Conservation (phyloP, 1,140 invertebrate genomes). For the Latrodectus geometricus region DNA sequence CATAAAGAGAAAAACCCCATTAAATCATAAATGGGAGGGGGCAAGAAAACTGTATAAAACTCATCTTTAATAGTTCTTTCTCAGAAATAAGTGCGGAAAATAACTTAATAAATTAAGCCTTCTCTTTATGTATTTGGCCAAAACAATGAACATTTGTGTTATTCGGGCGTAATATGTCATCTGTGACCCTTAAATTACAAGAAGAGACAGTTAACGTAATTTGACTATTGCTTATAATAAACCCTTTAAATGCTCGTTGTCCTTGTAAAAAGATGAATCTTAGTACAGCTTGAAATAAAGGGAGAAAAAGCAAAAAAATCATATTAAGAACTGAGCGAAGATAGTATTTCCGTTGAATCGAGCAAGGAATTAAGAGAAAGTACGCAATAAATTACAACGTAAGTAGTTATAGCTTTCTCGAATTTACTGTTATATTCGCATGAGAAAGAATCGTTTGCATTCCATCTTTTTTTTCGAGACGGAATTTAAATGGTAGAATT, state of each 20-base stretch:
- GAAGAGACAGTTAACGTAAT: constrained; percentile 11
- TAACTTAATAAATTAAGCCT: neutral
- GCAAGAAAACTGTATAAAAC: neutral
- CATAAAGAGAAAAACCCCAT: neutral
- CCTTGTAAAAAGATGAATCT: constrained; percentile 39
- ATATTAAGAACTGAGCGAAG: constrained; percentile 6
- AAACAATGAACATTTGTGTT: neutral
- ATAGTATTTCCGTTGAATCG: constrained; percentile 28
- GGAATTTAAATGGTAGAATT: constrained; percentile 37
- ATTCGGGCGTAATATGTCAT: constrained; percentile 9
- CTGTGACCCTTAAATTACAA: constrained; percentile 37
- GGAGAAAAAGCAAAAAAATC: neutral
- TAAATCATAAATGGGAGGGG: neutral
- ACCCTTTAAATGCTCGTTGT: constrained; percentile 30
- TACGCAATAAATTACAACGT: constrained; percentile 8
- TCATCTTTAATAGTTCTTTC: neutral
- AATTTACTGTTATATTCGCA: neutral
- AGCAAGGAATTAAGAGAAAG: constrained; percentile 29
- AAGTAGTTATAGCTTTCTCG: neutral
- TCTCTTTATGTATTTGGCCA: neutral
- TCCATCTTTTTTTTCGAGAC: constrained; percentile 7
- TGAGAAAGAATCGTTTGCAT: constrained; percentile 22
- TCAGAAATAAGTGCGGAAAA: neutral
- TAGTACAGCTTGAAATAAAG: neutral
- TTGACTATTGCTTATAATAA: constrained; percentile 15